Conservation (phyloP, 2,113 vertebrate genomes). For the Madoqua kirkii region DNA sequence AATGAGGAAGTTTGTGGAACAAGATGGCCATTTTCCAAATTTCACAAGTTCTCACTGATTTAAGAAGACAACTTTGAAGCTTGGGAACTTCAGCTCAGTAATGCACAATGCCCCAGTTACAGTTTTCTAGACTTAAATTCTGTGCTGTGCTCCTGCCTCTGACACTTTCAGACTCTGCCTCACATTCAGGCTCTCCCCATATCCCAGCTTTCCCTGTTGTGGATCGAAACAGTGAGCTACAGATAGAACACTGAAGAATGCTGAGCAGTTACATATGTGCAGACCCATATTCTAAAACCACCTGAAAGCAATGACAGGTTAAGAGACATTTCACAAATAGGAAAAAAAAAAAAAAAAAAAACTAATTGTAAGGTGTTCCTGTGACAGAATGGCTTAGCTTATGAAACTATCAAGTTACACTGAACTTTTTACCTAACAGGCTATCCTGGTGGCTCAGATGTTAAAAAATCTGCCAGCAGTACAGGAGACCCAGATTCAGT, state of each 20-base stretch:
- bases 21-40: not conserved
- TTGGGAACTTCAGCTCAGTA: not conserved
- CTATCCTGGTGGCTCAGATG: not conserved
- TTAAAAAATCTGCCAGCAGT: not conserved
- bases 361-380: not conserved
- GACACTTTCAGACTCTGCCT: not conserved
- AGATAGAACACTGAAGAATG: not conserved
- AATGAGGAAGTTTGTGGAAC: not conserved
- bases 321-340: not conserved
- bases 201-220: not conserved
- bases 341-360: not conserved
- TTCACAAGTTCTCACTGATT: not conserved
- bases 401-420: not conserved
- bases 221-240: not conserved
- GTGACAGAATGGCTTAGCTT: not conserved
- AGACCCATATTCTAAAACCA: not conserved
- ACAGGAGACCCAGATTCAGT: not conserved
- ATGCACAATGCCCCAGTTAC: not conserved
- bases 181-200: not conserved
- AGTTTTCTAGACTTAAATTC: not conserved
- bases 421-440: not conserved
- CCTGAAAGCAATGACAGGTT: not conserved
- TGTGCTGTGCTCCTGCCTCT: not conserved
- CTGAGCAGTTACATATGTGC: not conserved
- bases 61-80: not conserved